A percentile compares a stretch with the other conserved stretches of the same genome.
phyloP scores from a whole-genome alignment of 2,888 invertebrate species.

The Calameuta filiformis region DNA sequence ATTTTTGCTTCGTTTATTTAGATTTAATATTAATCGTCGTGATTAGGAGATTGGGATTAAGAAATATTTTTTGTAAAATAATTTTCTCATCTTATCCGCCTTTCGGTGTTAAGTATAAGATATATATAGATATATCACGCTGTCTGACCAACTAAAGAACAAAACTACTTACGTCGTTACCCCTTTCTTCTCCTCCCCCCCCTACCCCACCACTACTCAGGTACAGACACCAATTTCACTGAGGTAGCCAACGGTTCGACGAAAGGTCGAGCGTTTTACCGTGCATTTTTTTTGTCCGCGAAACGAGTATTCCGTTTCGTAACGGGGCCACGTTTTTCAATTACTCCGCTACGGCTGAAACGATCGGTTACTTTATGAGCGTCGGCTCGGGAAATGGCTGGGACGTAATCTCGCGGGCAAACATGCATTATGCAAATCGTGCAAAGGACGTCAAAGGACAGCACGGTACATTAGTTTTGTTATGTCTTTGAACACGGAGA shows the following conservation, averaged over 20 bases:
- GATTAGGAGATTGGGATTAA: too few relatives aligned
- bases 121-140: too few relatives aligned
- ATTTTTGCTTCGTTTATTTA: too few relatives aligned
- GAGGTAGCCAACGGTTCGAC: not conserved
- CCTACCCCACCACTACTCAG: not conserved
- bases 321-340: not conserved
- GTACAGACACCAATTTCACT: not conserved
- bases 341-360: not conserved
- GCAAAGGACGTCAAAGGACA: not conserved
- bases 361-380: conserved; percentile 1
- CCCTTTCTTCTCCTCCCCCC: not conserved
- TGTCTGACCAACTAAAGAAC: not conserved
- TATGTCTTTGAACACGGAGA: not conserved
- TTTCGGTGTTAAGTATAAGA: too few relatives aligned
- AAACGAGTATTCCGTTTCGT: not conserved
- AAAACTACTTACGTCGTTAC: not conserved
- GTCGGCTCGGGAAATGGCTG: conserved; percentile 3
- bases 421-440: conserved; percentile 11
- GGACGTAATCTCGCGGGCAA: conserved; percentile 3
- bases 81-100: too few relatives aligned
- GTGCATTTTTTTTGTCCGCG: not conserved
- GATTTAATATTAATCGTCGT: too few relatives aligned
- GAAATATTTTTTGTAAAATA: too few relatives aligned
- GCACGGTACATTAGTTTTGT: not conserved
- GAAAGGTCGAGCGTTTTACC: not conserved